phyloP scores from a whole-genome alignment of 1,140 invertebrate genomes.

The Amphibalanus amphitrite region DNA sequence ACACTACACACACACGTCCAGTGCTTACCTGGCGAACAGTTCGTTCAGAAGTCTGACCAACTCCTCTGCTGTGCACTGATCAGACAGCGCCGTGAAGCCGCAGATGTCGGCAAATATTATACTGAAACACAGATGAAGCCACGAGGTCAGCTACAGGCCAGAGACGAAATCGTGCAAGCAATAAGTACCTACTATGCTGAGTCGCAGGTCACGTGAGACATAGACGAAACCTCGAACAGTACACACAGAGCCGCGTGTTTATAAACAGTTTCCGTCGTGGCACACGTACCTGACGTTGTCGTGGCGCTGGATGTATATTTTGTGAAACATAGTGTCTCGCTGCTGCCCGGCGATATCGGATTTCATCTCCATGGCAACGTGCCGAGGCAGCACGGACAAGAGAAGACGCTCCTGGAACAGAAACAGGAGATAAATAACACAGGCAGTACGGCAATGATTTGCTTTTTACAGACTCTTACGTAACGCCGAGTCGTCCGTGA shows the following conservation, averaged over 20 bases:
- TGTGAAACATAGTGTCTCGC: slow-evolving; percentile 84
- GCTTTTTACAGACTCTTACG: too few relatives aligned
- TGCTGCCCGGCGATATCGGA: slow-evolving; percentile 81
- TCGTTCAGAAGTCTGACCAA: slow-evolving; percentile 85
- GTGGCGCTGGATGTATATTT: slow-evolving; percentile 92
- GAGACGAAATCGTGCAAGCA: too few relatives aligned
- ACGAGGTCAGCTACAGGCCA: not conserved
- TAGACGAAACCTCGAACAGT: too few relatives aligned
- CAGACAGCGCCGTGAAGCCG: slow-evolving; percentile 85
- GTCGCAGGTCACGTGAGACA: too few relatives aligned
- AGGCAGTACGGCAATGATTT: too few relatives aligned
- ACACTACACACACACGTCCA: too few relatives aligned
- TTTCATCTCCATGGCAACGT: slow-evolving; percentile 96
- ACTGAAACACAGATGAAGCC: slow-evolving; percentile 32
- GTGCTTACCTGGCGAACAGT: slow-evolving; percentile 65
- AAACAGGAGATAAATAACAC: too few relatives aligned
- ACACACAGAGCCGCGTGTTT: too few relatives aligned
- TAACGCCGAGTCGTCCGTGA: too few relatives aligned
- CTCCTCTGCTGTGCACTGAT: slow-evolving; percentile 89
- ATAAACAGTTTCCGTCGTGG: too few relatives aligned
- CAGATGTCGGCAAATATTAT: slow-evolving; percentile 97
- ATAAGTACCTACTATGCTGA: too few relatives aligned
- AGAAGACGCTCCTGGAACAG: slow-evolving; percentile 60
- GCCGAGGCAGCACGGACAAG: slow-evolving; percentile 78
- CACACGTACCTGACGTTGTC: slow-evolving; percentile 85